phyloP scores from a whole-genome alignment of 2,888 invertebrate genomes.

The Ametastegia equiseti region DNA sequence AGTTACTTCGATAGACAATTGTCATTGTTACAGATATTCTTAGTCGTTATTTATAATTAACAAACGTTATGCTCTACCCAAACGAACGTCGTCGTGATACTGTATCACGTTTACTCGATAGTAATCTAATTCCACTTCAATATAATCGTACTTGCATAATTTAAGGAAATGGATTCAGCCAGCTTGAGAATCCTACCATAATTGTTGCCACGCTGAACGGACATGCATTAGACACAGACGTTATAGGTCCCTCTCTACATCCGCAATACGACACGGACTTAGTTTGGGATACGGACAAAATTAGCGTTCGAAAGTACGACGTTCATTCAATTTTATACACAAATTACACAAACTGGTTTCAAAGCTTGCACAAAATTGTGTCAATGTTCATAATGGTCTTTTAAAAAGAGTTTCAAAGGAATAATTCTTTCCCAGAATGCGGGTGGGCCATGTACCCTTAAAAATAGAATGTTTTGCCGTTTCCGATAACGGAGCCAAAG shows the following conservation, averaged over 20 bases:
- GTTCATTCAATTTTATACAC: background rate
- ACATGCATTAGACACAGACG: constrained; percentile 84
- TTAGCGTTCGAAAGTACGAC: constrained; percentile 81
- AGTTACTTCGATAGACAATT: background rate
- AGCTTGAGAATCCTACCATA: constrained; percentile 78
- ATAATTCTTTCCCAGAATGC: constrained; percentile 78
- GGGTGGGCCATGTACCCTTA: constrained; percentile 85
- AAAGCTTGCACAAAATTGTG: too few species aligned
- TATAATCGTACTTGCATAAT: constrained; percentile 41
- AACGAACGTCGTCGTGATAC: constrained; percentile 49
- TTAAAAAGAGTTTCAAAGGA: background rate
- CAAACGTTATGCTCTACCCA: too few species aligned
- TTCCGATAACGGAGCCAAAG: constrained; percentile 78
- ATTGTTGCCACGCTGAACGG: constrained; percentile 82
- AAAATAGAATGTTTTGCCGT: constrained; percentile 84
- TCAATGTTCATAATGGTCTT: background rate
- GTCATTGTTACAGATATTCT: background rate
- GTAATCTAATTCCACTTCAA: background rate
- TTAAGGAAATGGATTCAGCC: constrained; percentile 80
- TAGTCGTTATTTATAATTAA: background rate
- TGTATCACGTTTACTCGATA: constrained; percentile 55
- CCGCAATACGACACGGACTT: constrained; percentile 86
- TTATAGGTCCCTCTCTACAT: constrained; percentile 78
- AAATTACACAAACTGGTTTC: too few species aligned
- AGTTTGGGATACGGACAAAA: constrained; percentile 88